A percentile compares a stretch with the other conserved stretches of the same genome.
These are phyloP conservation scores for Lasius platythorax DNA, from an alignment of 2,888 invertebrate genomes.

Conservation along the genomic window DNA sequence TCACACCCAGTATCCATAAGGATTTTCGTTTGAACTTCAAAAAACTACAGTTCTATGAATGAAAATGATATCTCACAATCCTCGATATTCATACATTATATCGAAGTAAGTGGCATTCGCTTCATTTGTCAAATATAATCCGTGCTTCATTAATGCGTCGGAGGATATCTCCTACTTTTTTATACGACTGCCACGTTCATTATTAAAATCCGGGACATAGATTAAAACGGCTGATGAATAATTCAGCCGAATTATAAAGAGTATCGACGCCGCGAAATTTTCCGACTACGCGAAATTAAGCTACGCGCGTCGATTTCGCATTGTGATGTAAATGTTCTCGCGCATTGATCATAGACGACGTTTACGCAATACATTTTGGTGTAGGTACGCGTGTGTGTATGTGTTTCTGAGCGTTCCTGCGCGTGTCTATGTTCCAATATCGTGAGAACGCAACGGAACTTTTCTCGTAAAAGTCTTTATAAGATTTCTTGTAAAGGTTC, in stretches of 20 bases:
- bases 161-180: not conserved
- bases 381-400: not conserved
- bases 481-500: constrained; percentile 51
- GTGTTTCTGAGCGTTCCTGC: not conserved
- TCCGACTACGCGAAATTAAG: constrained; percentile 40
- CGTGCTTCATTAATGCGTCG: constrained; percentile 44
- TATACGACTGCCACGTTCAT: constrained; percentile 36
- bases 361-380: not conserved
- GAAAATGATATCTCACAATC: constrained; percentile 36
- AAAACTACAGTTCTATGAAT: constrained; percentile 3
- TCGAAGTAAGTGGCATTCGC: constrained; percentile 39
- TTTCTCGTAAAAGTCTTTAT: constrained; percentile 57
- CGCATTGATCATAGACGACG: constrained; percentile 34
- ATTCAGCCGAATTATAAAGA: constrained; percentile 51
- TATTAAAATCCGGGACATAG: constrained; percentile 55
- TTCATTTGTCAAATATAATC: constrained; percentile 57
- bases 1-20: not conserved
- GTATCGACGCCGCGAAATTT: constrained; percentile 41
- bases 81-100: constrained; percentile 34
- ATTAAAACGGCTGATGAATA: constrained; percentile 52
- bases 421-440: constrained; percentile 47
- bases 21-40: not conserved
- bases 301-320: constrained; percentile 45
- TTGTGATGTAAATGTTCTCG: constrained; percentile 40
- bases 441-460: constrained; percentile 48